These are phyloP conservation scores for Drosophila acutilabella DNA, from an alignment of 2,888 invertebrate species.

Conservation along the genomic window DNA sequence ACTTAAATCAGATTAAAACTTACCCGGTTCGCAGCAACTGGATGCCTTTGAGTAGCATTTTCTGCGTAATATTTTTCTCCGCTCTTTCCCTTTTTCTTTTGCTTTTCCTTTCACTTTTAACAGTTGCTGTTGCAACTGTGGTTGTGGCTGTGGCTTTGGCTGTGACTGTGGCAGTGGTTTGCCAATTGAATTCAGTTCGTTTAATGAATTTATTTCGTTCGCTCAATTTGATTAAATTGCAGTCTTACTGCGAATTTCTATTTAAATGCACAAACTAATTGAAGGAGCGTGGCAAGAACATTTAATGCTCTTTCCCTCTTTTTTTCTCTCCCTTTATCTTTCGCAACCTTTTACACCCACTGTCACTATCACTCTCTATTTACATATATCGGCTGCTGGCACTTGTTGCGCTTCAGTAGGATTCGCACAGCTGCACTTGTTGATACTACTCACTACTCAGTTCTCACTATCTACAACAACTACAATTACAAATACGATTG, in stretches of 20 bases:
- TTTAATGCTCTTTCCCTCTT: neutral
- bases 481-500: slow-evolving; percentile 11
- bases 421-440: slow-evolving; percentile 37
- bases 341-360: neutral
- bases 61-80: slow-evolving; percentile 18
- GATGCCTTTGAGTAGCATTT: slow-evolving; percentile 73
- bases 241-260: slow-evolving; percentile 66
- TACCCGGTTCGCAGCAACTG: slow-evolving; percentile 71
- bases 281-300: slow-evolving; percentile 32
- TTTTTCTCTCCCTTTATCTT: neutral
- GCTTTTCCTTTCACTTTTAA: slow-evolving; percentile 60
- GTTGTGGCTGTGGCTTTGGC: slow-evolving; percentile 32
- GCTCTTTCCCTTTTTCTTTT: slow-evolving; percentile 13
- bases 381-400: slow-evolving; percentile 40
- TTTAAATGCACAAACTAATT: slow-evolving; percentile 58
- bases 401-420: slow-evolving; percentile 74
- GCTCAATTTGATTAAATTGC: slow-evolving; percentile 59
- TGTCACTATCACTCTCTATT: neutral
- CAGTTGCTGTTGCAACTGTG: slow-evolving; percentile 15
- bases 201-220: slow-evolving; percentile 71
- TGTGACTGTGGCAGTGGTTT: slow-evolving; percentile 41
- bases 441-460: slow-evolving; percentile 6
- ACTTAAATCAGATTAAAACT: slow-evolving; percentile 38
- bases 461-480: neutral
- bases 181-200: slow-evolving; percentile 61